Conservation (phyloP, 2,888 invertebrate species). For the Clostera curtula region DNA sequence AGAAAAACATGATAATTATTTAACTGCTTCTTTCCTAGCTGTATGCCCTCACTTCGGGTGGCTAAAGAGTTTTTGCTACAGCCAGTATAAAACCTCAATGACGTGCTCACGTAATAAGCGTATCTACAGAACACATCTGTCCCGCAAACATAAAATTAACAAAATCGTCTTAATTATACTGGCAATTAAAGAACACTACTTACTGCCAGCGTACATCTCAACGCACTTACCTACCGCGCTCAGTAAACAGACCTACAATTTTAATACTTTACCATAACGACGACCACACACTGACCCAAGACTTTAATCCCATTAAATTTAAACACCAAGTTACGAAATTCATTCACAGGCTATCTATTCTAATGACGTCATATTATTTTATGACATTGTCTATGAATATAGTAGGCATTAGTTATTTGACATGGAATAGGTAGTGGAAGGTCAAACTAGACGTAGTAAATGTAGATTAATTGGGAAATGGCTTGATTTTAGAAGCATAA, state of each 20-base stretch:
- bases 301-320: slow-evolving; percentile 13
- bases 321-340: slow-evolving; percentile 17
- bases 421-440: background rate
- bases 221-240: background rate
- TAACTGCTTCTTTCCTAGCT: no score
- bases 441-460: background rate
- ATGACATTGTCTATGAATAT: slow-evolving; percentile 17
- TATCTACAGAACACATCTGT: no score
- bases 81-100: no score
- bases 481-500: no score
- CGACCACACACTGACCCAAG: slow-evolving; percentile 12
- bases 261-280: slow-evolving; percentile 1
- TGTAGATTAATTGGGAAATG: background rate
- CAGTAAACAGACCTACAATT: no score
- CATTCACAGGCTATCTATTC: slow-evolving; percentile 15
- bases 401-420: background rate
- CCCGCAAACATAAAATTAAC: no score
- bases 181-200: no score
- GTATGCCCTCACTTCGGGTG: no score
- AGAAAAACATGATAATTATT: no score
- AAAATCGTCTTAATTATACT: no score
- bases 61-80: no score
- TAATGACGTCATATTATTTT: slow-evolving; percentile 18
- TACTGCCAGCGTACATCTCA: background rate
- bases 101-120: no score